Base-by-base conservation (phyloP, 1,140 invertebrate genomes). In the Cardiocondyla obscurior region DNA sequence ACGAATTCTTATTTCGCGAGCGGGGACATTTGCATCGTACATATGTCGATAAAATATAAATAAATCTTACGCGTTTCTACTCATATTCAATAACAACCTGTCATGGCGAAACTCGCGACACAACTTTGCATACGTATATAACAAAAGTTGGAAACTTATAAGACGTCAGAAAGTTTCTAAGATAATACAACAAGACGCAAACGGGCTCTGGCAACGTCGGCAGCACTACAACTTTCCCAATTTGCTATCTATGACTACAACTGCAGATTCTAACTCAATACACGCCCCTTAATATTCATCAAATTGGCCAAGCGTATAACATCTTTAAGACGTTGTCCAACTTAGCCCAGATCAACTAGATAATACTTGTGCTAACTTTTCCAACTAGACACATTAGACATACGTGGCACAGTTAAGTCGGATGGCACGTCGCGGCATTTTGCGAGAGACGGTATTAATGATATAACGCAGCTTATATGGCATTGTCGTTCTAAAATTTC, bases 91-190 rank as follows among this genome's bases (percentile, higher is more conserved):
- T 88, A 87, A 87, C 67, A 87, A 88, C 67, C 79, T 58, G 81
- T 87, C 86, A 87, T 67, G 57, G 65, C 57, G 51, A 42, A 70
- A 72, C 73, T 42, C 58, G 82, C 51, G 65, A 73, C 60, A 85
- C 83, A 87, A 91, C 82, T 91, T 90, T 85, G 86, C 88, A 90
- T 90, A 88, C 86, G 85, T 83, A 88, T 89, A 90, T 91, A 91
- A 90, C 89, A 85, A 88, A 91, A 91, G 89, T 91, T 90, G 16
- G 65, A 77, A 90, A 90, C 85, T 90, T 90, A 90, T 90, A 91
- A 90, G 90, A 90, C 89, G 89, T 91, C 90, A 90, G 77, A 77
- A 90, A 91, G 83, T 91, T 91, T 90, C 88, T 67, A 89, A 90
- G 90, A 91, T 90, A 90, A 90, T 90, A 88, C 89, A 90, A 87